Conservation (phyloP, 2,797 vertebrate genomes). For the Petrocephalus sullivani region DNA sequence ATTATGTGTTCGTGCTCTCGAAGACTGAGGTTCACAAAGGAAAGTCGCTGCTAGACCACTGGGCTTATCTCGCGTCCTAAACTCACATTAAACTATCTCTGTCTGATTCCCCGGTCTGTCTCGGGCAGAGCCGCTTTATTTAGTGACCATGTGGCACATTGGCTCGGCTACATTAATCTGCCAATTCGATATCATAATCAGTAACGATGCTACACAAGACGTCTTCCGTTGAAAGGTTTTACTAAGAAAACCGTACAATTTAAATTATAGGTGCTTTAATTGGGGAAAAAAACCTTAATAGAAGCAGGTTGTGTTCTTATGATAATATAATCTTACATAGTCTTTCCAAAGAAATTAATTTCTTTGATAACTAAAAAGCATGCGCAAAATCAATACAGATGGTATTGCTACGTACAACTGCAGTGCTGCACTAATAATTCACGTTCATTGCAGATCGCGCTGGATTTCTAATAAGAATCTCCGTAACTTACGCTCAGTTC, state of each 20-base stretch:
- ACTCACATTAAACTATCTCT: conserved; percentile 7
- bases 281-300: neutral
- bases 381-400: neutral
- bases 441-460: neutral
- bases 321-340: neutral
- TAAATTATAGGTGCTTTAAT: neutral
- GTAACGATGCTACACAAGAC: neutral
- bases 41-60: conserved; percentile 14
- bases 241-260: neutral
- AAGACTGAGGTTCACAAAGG: conserved; percentile 14
- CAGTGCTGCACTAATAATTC: neutral
- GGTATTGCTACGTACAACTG: neutral
- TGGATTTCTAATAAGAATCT: neutral
- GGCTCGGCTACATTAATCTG: neutral
- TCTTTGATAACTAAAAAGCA: neutral
- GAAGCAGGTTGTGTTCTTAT: neutral
- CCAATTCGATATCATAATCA: neutral
- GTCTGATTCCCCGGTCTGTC: neutral
- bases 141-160: neutral
- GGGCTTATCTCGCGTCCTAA: neutral
- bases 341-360: neutral
- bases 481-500: neutral
- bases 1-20: conserved; percentile 11
- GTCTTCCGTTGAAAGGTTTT: neutral
- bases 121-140: neutral